A percentile compares a stretch with the other conserved stretches of the same genome.
phyloP scores from a whole-genome alignment of 1,140 invertebrate species.

The Daktulosphaira vitifoliae region DNA sequence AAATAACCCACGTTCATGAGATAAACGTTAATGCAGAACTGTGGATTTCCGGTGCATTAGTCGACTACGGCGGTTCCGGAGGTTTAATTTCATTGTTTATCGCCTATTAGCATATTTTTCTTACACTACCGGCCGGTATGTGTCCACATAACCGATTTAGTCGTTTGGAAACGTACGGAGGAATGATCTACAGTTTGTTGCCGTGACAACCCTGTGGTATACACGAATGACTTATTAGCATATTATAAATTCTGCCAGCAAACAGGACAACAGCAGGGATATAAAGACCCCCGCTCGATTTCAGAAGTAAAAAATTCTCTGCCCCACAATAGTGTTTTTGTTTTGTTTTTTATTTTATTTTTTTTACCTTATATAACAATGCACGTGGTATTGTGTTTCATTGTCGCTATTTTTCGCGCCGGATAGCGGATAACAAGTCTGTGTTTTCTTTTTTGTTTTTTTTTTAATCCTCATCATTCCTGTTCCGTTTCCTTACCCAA shows the following conservation, averaged over 20 bases:
- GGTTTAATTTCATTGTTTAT: constrained; percentile 29
- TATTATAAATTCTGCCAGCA: not conserved
- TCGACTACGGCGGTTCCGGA: constrained; percentile 23
- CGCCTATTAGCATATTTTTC: constrained; percentile 15
- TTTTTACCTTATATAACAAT: constrained; percentile 17
- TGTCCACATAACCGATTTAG: constrained; percentile 28
- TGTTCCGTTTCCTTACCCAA: not conserved
- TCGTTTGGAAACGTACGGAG: constrained; percentile 16
- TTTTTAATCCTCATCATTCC: not conserved
- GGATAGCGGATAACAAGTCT: not conserved
- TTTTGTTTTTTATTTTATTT: not conserved
- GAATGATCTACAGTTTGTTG: constrained; percentile 17
- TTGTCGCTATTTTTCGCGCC: constrained; percentile 8
- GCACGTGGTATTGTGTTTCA: not conserved
- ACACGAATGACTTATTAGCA: constrained; percentile 30
- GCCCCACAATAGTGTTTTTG: not conserved
- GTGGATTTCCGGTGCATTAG: too few relatives aligned
- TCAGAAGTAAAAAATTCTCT: not conserved
- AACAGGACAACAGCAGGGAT: not conserved
- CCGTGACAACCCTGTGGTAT: constrained; percentile 12
- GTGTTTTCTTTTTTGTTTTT: too few relatives aligned
- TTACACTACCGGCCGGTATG: not conserved
- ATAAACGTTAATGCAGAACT: too few relatives aligned
- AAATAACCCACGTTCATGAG: too few relatives aligned
- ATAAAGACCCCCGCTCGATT: constrained; percentile 24